Evolutionary conservation across 1,140 invertebrate species (phyloP).

Genomic region (Patella vulgata): DNA sequence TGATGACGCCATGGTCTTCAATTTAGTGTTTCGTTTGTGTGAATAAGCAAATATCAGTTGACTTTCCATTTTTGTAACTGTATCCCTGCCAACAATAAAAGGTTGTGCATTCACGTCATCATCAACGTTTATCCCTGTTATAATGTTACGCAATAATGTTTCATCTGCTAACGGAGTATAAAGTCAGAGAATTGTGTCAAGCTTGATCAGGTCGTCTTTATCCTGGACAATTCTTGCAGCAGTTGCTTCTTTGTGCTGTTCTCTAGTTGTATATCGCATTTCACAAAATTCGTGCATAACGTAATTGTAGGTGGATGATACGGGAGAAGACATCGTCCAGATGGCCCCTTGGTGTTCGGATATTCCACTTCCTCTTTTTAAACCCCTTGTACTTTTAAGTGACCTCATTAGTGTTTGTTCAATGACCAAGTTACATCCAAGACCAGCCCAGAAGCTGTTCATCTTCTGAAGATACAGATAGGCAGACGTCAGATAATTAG

Average conservation of each 20-base stretch:
- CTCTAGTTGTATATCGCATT: too few relatives aligned
- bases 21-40: not conserved
- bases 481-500: constrained; percentile 67
- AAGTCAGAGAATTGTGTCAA: not conserved
- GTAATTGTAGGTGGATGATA: constrained; percentile 30
- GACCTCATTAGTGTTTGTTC: constrained; percentile 45
- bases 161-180: not conserved
- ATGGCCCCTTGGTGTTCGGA: constrained; percentile 26
- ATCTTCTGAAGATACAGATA: constrained; percentile 68
- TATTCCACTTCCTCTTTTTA: constrained; percentile 36
- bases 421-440: constrained; percentile 59
- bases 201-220: constrained; percentile 18
- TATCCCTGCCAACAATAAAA: not conserved
- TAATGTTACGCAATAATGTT: not conserved
- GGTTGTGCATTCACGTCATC: not conserved
- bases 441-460: constrained; percentile 66
- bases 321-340: constrained; percentile 38
- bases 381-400: constrained; percentile 41
- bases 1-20: not conserved
- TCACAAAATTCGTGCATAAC: too few relatives aligned
- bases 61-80: not conserved
- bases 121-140: not conserved
- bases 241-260: constrained; percentile 27
- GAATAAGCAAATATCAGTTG: constrained; percentile 1
- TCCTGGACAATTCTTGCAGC: constrained; percentile 24